phyloP scores from a whole-genome alignment of 2,797 vertebrate species.

The Alauda arvensis region DNA sequence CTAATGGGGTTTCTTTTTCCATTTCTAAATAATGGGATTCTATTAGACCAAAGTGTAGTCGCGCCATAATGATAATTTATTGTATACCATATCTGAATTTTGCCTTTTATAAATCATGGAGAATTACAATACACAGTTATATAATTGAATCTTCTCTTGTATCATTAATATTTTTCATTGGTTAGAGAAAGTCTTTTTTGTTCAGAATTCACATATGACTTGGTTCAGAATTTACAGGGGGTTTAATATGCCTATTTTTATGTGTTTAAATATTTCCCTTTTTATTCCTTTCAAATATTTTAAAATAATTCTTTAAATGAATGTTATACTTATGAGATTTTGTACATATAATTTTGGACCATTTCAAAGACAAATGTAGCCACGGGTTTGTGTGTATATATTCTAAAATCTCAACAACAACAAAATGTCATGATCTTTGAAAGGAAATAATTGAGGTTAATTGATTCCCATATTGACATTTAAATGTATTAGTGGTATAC shows the following conservation, averaged over 20 bases:
- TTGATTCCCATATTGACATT: background rate
- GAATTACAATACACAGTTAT: background rate
- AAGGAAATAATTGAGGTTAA: conserved; percentile 25
- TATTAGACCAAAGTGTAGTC: conserved; percentile 48
- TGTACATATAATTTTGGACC: background rate
- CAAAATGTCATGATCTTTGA: background rate
- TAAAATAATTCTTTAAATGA: background rate
- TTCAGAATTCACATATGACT: background rate
- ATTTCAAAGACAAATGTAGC: background rate
- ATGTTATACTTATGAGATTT: background rate
- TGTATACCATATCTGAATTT: conserved; percentile 30
- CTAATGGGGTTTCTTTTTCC: conserved; percentile 46
- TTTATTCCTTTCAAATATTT: background rate
- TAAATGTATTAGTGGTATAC: conserved; percentile 10
- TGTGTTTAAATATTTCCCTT: background rate
- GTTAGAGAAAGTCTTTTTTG: background rate
- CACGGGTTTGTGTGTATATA: background rate
- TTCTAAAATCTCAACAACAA: background rate
- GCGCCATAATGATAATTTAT: conserved; percentile 37
- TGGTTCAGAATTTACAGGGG: background rate
- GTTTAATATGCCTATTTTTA: background rate
- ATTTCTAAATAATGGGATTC: conserved; percentile 58
- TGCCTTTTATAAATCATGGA: conserved; percentile 41
- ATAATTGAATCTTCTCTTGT: conserved; percentile 38
- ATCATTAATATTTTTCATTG: conserved; percentile 8